Evolutionary conservation across 2,888 invertebrate species (phyloP), one percentile per base, ranked within the genome.

Genomic region (Phyllotreta striolata): DNA sequence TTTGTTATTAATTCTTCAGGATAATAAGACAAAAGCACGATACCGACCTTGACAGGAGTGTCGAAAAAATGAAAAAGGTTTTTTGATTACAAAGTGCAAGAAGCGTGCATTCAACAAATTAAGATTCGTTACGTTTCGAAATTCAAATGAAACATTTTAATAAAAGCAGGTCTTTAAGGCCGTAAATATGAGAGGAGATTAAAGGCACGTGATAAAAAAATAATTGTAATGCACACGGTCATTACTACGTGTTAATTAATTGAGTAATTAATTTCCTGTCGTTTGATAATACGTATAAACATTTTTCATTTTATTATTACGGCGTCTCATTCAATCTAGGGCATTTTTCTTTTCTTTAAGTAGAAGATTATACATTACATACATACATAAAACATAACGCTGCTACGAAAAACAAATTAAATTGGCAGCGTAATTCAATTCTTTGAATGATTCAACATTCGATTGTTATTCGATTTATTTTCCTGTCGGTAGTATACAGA

Each of bases 11-110:
- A 44, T 37, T 47, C 9, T 9, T 47, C 14, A 4, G 34, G 6
- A 4, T 44, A 44, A 44, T 44, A 44, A 44, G 14, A 47, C 14
- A 44, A 14, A 47, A 47, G 34, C 47, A 34, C 14, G 37, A 40
- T 44, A 35, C 35, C 40, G 55, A 43, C 55, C 55, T 55, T 55
- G 44, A 10, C 44, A 12, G 44, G 55, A 10, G 37, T 55, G 44
- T 44, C 55, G 12, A 43, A 40, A 41, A 44, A 55, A 7, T 13
- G 10, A 6, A 55, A 37, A 12, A 55, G 24, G 14, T n/a, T 24
- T 40, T 10, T 1, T 41, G 24, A 55, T 55, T 55, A n/a, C 54
- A 52, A 55, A 9, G 9, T 8, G 8, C 44, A 44, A 44, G 44
- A 44, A 41, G 9, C 44, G 14, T 41, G 41, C 9, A 13, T 44